Evolutionary conservation across 1,140 invertebrate species (phyloP).

Genomic region (Pemphigus obesinymphae): DNA sequence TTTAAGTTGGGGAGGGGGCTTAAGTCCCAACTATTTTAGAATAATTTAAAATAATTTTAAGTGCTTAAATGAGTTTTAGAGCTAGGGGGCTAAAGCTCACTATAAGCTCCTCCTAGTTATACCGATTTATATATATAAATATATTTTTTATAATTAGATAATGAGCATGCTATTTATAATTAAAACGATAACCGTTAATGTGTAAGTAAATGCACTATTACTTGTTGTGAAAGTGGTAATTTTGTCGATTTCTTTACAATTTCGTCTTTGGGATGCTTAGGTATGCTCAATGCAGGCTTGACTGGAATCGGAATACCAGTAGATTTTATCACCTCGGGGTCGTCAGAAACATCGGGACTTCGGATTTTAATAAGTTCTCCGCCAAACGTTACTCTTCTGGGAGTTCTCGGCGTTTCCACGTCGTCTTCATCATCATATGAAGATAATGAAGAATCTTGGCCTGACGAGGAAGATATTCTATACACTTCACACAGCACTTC

Average conservation of each 20-base stretch:
- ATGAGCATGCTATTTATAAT: background rate
- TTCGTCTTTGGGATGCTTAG: slow-evolving; percentile 39
- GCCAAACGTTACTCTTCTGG: slow-evolving; percentile 68
- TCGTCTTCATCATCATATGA: slow-evolving; percentile 49
- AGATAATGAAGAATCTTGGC: slow-evolving; percentile 13
- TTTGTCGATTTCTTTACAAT: background rate
- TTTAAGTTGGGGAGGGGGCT: no score
- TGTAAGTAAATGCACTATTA: background rate
- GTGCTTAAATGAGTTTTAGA: no score
- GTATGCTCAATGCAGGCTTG: slow-evolving; percentile 44
- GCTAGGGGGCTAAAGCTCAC: no score
- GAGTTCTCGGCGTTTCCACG: slow-evolving; percentile 48
- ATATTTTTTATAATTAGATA: background rate
- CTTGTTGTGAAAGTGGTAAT: background rate
- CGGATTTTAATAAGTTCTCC: slow-evolving; percentile 76
- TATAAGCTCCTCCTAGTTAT: no score
- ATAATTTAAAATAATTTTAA: no score
- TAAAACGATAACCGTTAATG: background rate
- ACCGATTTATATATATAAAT: no score
- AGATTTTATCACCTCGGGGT: slow-evolving; percentile 51
- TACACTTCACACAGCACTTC: slow-evolving; percentile 64
- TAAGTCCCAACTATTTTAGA: no score
- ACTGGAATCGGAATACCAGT: slow-evolving; percentile 46
- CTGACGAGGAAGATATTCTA: slow-evolving; percentile 39
- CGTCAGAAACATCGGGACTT: slow-evolving; percentile 66